Conservation (phyloP, 92 coral and sea anemone genomes). For the Epizoanthus scotinus region DNA sequence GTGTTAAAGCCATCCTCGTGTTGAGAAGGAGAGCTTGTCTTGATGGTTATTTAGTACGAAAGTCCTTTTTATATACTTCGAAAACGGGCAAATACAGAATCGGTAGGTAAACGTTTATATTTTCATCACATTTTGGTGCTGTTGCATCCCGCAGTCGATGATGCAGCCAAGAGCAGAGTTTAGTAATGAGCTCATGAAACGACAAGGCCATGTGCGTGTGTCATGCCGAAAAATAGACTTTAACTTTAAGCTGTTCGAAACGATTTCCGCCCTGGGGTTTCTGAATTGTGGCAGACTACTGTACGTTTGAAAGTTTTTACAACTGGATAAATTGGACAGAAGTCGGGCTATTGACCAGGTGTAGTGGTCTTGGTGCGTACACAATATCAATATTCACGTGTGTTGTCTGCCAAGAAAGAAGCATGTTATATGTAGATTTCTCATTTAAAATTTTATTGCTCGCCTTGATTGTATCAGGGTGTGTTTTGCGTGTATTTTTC, state of each 20-base stretch:
- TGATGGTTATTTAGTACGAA: constrained; percentile 81
- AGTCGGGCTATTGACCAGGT: not conserved
- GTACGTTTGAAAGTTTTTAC: not conserved
- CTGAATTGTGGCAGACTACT: not conserved
- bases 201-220: constrained; percentile 45
- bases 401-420: not conserved
- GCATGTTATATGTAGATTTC: not conserved
- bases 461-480: constrained; percentile 8
- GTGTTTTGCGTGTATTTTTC: not conserved
- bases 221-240: constrained; percentile 60
- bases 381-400: not conserved
- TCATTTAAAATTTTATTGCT: not conserved
- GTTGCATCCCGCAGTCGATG: not conserved
- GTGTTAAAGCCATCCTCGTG: constrained; percentile 97
- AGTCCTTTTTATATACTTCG: constrained; percentile 33
- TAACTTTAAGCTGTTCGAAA: constrained; percentile 45
- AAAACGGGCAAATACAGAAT: constrained; percentile 37
- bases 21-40: constrained; percentile 62
- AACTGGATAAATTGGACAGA: not conserved
- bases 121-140: not conserved
- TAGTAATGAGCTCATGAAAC: not conserved
- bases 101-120: constrained; percentile 48
- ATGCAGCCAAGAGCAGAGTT: constrained; percentile 18
- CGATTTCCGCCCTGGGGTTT: constrained; percentile 7
- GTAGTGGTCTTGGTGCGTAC: not conserved